Base-by-base conservation (phyloP, 1,140 invertebrate genomes). In the Cheumatopsyche charites region DNA sequence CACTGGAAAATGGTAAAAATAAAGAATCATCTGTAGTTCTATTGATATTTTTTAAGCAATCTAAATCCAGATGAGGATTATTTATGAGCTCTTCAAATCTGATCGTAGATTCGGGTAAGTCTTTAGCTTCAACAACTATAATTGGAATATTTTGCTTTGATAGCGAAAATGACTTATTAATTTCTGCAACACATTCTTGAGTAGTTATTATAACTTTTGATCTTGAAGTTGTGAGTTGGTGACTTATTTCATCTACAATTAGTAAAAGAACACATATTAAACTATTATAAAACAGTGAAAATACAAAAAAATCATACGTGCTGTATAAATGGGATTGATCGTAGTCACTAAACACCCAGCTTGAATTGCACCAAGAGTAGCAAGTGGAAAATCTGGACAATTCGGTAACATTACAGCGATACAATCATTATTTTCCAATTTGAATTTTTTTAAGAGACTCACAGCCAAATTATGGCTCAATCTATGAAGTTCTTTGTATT, bases 321-420 rank as follows among this genome's bases (percentile, higher is more conserved):
- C 74, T 4, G 91, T 95, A 77, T 94, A 96, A 43, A 89, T 79
- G 1, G 93, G 92, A 84, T 95, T 96, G 0, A 93, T 83, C 0
- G 92, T 90, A 7, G 92, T 93, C 6, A 91, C 86, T 7, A 89
- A 77, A 0, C 91, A 83, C 0, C 92, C 93, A 21, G 90, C 88
- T 74, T 89, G 86, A 1, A 91, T 77, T 61, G 86, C 85, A 1
- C 91, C 94, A 29, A 93, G 78, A 13, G 88, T 78, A 1, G 87
- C 85, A 4, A 92, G 86, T 0, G 88, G 81, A 79, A 87, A 92
- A 79, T 96, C 93, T 0, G 93, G 92, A n/a, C 87, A 79, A 81
- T 96, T 96, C 1, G 90, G 89, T 66, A 92, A 76, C 71, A 92
- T 85, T 6, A 95, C 67, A 5, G 88, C 90, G 1, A 95, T 76